A percentile compares a stretch with the other conserved stretches of the same genome.
phyloP scores from a whole-genome alignment of 2,888 invertebrate genomes.

The Nemurella pictetii region DNA sequence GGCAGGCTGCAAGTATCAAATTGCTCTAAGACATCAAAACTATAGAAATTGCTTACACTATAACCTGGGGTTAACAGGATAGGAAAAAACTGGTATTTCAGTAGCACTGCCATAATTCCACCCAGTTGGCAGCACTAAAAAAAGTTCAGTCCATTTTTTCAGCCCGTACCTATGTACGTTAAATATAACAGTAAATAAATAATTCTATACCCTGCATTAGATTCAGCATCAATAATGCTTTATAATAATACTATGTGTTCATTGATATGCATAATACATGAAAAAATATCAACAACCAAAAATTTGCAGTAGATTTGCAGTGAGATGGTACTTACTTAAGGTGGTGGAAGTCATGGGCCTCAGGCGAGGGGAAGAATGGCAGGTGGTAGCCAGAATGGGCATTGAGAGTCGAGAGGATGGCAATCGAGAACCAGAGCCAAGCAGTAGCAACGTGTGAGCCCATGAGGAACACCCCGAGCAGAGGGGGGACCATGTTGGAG shows the following conservation, averaged over 20 bases:
- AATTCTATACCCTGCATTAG: no score
- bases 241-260: neutral
- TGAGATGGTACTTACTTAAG: constrained; percentile 63
- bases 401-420: constrained; percentile 76
- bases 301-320: neutral
- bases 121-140: no score
- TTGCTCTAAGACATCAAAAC: no score
- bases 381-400: constrained; percentile 85
- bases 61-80: no score
- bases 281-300: constrained; percentile 8
- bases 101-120: no score
- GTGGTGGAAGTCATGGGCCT: constrained; percentile 87
- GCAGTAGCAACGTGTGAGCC: constrained; percentile 77
- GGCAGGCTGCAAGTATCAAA: no score
- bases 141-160: no score
- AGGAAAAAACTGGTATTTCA: no score
- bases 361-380: constrained; percentile 82
- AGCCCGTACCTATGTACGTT: no score
- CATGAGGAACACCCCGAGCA: constrained; percentile 72
- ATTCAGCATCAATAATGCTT: neutral
- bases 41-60: no score
- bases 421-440: constrained; percentile 78
- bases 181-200: no score
- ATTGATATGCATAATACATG: neutral
- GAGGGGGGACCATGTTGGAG: constrained; percentile 75